Percentiles rank a stretch among this genome's conserved stretches.
Conservation (phyloP, 92 coral and sea anemone species). For the Palythoa caribaeorum region DNA sequence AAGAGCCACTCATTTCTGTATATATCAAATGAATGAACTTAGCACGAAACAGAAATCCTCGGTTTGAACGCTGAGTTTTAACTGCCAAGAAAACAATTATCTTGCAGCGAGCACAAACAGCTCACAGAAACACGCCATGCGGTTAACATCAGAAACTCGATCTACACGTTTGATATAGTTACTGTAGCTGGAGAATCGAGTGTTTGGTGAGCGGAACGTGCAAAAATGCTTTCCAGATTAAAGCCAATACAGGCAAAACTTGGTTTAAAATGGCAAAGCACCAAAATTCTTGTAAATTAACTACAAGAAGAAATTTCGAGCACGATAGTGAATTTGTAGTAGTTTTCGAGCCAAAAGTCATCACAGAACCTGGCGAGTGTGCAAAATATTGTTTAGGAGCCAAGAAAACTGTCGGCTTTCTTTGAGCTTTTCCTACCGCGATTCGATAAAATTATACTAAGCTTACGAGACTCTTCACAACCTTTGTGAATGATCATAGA, state of each 20-base stretch:
- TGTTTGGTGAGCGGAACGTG: slow-evolving; percentile 1
- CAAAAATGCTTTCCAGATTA: slow-evolving; percentile 27
- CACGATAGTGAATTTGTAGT: slow-evolving; percentile 4
- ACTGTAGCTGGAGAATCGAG: slow-evolving; percentile 25
- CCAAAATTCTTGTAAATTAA: background rate
- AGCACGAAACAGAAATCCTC: background rate
- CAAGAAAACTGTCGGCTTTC: slow-evolving; percentile 85
- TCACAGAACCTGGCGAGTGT: slow-evolving; percentile 60
- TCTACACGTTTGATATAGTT: slow-evolving; percentile 39
- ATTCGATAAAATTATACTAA: slow-evolving; percentile 77
- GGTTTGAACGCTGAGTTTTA: background rate
- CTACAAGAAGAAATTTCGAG: slow-evolving; percentile 27
- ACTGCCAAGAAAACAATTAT: background rate
- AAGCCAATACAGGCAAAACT: slow-evolving; percentile 20
- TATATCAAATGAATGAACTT: slow-evolving; percentile 36
- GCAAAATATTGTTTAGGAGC: slow-evolving; percentile 68
- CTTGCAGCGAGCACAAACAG: background rate
- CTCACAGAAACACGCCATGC: background rate
- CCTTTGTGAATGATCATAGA: slow-evolving; percentile 44
- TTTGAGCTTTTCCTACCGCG: slow-evolving; percentile 92
- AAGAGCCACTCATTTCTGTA: background rate
- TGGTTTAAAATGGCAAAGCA: slow-evolving; percentile 21
- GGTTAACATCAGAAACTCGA: slow-evolving; percentile 26
- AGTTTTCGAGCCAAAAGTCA: slow-evolving; percentile 38
- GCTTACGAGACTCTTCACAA: slow-evolving; percentile 61